Conservation (phyloP, 1,140 invertebrate genomes). For the Whitmania pigra region DNA sequence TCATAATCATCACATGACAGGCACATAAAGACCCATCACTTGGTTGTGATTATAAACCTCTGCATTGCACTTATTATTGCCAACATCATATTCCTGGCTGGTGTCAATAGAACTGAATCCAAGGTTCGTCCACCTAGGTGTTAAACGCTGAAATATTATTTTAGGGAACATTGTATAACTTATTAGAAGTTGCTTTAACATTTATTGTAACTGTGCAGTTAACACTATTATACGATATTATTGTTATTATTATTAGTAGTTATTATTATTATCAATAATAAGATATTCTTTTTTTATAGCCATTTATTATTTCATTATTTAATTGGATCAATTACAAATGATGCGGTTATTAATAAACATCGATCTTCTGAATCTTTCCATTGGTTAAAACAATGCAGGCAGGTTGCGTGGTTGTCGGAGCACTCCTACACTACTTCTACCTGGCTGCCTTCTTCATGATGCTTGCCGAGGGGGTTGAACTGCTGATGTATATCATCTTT, state of each 20-base stretch:
- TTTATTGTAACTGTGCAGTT: not conserved
- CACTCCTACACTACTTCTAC: slow-evolving; percentile 26
- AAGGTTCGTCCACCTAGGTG: slow-evolving; percentile 23
- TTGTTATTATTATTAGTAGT: not conserved
- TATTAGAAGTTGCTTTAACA: too few species aligned
- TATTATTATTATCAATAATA: not conserved
- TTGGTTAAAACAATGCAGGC: slow-evolving; percentile 15
- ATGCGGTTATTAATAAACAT: not conserved
- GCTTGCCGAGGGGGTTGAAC: slow-evolving; percentile 25
- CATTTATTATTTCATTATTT: not conserved
- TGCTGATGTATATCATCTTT: slow-evolving; percentile 22
- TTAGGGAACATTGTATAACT: too few species aligned
- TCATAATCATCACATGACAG: slow-evolving; percentile 13
- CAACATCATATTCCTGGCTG: slow-evolving; percentile 27
- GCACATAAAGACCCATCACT: slow-evolving; percentile 27
- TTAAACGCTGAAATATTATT: not conserved
- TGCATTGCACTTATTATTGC: slow-evolving; percentile 29
- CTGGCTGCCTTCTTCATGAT: slow-evolving; percentile 27
- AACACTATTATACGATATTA: not conserved
- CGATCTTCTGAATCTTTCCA: not conserved
- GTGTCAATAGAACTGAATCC: slow-evolving; percentile 25
- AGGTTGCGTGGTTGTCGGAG: slow-evolving; percentile 22
- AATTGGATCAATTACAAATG: too few species aligned
- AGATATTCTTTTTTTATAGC: not conserved
- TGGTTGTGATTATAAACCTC: slow-evolving; percentile 27